Base-by-base conservation (phyloP, 2,888 invertebrate genomes). In the Eremobia ochroleuca region DNA sequence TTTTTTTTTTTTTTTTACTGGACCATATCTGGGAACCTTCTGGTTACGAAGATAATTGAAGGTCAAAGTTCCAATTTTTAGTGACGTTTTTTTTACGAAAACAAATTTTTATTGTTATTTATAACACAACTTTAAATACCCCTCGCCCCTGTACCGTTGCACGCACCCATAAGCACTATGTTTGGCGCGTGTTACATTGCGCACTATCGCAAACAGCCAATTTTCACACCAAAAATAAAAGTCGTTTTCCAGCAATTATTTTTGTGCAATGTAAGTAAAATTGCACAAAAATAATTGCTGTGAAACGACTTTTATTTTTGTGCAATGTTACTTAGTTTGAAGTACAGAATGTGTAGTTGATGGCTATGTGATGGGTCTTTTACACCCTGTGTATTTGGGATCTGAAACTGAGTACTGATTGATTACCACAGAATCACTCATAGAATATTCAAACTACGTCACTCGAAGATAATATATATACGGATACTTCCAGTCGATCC, bases 361-460 rank as follows among this genome's bases (percentile, higher is more conserved):
- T 11, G n/a, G n/a, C 11, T 52, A 52, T 52, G 9, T n/a, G 3
- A n/a, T n/a, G 52, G 49, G 49, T 49, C 52, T 52, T n/a, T 55
- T 55, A 55, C n/a, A 58, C 1, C 28, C 28, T 28, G 58, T 58
- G 15, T 58, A 28, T 15, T 58, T 40, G 15, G 18, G 43, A 58
- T 43, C 40, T 37, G 61, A 64, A 80, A 67, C 18, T 28, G n/a
- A 31, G 31, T 59, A 64, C 65, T 52, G 81, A 81, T 52, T 59
- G 52, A 58, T 68, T 37, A 1, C 64, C 21, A 28, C 18, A 72
- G 8, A 34, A 58, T 61, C 66, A 15, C 13, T 9, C 13, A 49
- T 40, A 28, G 3, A 62, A 34, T 40, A 40, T 34, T 67, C 58
- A 28, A 55, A n/a, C 31, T 67, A 69, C 76, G 76, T 80, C 74